Evolutionary conservation across 2,888 invertebrate genomes (phyloP).

Genomic region (Adelphocoris suturalis): DNA sequence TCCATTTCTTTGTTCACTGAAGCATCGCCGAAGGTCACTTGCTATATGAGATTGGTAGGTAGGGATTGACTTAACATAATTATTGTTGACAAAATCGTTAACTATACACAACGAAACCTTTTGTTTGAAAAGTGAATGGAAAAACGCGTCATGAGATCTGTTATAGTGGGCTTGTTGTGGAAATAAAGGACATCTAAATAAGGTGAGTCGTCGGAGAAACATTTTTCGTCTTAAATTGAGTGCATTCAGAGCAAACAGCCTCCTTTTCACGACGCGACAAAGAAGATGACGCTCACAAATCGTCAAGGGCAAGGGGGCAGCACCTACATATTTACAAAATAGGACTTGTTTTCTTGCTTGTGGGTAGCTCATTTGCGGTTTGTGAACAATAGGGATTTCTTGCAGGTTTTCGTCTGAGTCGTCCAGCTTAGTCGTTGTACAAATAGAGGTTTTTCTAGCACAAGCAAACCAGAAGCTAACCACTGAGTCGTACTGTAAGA

Average conservation of each 20-base stretch:
- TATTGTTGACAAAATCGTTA: neutral
- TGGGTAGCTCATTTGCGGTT: no score
- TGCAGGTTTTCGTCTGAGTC: no score
- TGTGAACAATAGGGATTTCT: no score
- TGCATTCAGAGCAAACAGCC: neutral
- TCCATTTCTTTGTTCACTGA: conserved; percentile 28
- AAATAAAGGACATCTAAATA: neutral
- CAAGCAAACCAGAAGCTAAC: no score
- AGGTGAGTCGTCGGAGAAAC: neutral
- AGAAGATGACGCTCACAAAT: neutral
- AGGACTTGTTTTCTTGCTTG: no score
- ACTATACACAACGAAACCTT: neutral
- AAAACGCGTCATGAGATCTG: neutral
- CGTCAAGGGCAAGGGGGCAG: neutral
- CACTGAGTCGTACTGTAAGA: no score
- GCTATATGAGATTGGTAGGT: neutral
- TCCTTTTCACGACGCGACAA: neutral
- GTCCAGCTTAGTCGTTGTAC: no score
- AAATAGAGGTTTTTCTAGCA: no score
- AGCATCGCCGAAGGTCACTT: neutral
- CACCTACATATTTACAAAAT: neutral
- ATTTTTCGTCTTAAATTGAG: no score
- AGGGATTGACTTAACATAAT: neutral
- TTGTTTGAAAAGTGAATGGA: neutral
- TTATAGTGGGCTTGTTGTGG: neutral